phyloP scores from a whole-genome alignment of 2,888 invertebrate species.

The Xanthia togata region DNA sequence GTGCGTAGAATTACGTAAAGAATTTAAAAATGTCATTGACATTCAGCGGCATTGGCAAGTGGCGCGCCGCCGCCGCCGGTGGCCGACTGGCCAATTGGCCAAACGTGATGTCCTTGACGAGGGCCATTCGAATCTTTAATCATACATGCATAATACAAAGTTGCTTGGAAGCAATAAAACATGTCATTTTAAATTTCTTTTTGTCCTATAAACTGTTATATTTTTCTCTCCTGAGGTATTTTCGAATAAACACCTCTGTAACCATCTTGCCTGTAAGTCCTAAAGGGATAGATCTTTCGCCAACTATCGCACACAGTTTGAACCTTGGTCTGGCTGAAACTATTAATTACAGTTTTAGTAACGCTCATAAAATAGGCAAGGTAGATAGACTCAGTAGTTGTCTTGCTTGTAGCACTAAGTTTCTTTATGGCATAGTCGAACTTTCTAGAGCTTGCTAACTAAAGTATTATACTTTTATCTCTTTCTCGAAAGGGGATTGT shows the following conservation, averaged over 20 bases:
- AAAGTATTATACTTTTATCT: constrained; percentile 11
- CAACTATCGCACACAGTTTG: neutral
- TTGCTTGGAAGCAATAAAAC: constrained; percentile 57
- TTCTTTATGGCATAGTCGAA: constrained; percentile 3
- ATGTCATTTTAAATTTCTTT: constrained; percentile 52
- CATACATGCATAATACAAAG: constrained; percentile 56
- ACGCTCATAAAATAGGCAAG: constrained; percentile 20
- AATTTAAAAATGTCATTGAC: constrained; percentile 77
- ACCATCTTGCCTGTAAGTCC: neutral
- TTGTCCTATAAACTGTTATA: constrained; percentile 29
- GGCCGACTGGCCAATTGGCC: constrained; percentile 76
- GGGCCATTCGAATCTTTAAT: constrained; percentile 69
- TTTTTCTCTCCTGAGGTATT: constrained; percentile 22
- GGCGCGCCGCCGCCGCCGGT: constrained; percentile 64
- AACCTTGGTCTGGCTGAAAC: neutral
- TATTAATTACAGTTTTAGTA: constrained; percentile 11
- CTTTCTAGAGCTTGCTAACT: constrained; percentile 18
- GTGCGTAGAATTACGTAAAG: constrained; percentile 71
- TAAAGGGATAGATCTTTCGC: neutral
- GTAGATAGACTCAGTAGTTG: neutral
- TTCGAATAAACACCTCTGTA: neutral
- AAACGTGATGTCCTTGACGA: constrained; percentile 77
- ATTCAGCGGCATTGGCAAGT: constrained; percentile 72
- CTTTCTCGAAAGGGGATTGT: constrained; percentile 1
- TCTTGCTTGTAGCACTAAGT: neutral